Evolutionary conservation across 92 coral and sea anemone species (phyloP), one percentile per base, ranked within the genome.

Genomic region (Epizoanthus stellaris): DNA sequence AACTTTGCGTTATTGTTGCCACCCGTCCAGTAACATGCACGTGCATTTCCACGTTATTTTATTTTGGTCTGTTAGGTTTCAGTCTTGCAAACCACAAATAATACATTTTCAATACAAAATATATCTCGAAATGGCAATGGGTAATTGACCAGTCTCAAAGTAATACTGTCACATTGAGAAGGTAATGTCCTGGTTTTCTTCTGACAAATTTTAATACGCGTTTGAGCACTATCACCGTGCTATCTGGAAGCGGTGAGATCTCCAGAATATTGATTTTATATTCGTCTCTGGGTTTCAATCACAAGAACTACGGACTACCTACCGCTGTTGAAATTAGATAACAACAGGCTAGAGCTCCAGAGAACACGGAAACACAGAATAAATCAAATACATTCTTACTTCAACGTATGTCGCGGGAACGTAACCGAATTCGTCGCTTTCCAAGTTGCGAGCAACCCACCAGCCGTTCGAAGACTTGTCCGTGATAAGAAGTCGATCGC

Each of bases 401-500:
- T 94, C 89, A 43, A 94, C 95, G 76, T 85, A 94, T 6, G 98
- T 56, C 56, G 95, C 75, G 23, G 98, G 98, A 77, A 94, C 89
- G 70, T 94, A 94, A 77, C 98, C 98, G 72, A 94, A 74, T 70
- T 92, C 93, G 86, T 92, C 87, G 85, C 89, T 91, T 4, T 89
- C 85, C 76, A 94, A 91, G n/a, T 87, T 87, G 17, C 92, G 87
- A 21, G 98, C 98, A 47, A 92, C 93, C 98, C 95, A 94, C 98
- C 98, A 94, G 17, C 93, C 91, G 25, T 76, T 73, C 67, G 34
- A 86, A 12, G 88, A 85, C 67, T 92, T 94, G 40, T 89, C 86
- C 2, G 95, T 92, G 72, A 94, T 86, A 43, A 87, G 72, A 66
- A 94, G 93, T 81, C 85, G 89, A 86, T 94, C 98, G n/a, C 95